Evolutionary conservation across 2,888 invertebrate genomes (phyloP).

Genomic region (Oscheius sp.): DNA sequence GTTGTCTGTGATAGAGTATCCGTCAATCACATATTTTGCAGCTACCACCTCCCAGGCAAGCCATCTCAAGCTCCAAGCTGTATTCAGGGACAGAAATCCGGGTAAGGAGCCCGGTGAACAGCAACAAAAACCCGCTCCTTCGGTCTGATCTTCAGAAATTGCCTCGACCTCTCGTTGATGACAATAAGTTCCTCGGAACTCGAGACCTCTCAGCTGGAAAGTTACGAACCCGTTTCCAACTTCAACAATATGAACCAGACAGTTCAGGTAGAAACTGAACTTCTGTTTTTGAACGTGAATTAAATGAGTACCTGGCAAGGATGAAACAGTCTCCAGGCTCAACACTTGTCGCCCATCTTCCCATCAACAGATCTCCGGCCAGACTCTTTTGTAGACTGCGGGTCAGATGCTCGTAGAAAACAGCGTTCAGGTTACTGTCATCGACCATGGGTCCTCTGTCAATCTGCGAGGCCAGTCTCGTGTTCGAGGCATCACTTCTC

Average conservation of each 20-base stretch:
- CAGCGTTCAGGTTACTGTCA: conserved; percentile 97
- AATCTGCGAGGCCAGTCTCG: conserved; percentile 87
- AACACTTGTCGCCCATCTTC: conserved; percentile 89
- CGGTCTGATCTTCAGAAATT: conserved; percentile 95
- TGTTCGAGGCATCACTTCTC: conserved; percentile 95
- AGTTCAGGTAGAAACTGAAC: conserved; percentile 90
- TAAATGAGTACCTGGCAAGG: conserved; percentile 80
- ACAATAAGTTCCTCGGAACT: conserved; percentile 96
- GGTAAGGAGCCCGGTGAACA: conserved; percentile 85
- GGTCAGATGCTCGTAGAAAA: conserved; percentile 98
- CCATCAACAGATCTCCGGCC: conserved; percentile 90
- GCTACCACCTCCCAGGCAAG: conserved; percentile 81
- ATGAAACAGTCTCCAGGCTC: conserved; percentile 98
- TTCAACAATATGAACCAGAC: conserved; percentile 95
- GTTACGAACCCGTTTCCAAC: conserved; percentile 96
- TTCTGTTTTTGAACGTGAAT: background rate
- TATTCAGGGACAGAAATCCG: conserved; percentile 90
- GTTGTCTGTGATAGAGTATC: conserved; percentile 97
- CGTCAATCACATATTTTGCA: conserved; percentile 96
- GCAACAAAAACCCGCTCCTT: conserved; percentile 92
- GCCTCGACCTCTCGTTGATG: conserved; percentile 98
- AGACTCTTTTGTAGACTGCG: conserved; percentile 84
- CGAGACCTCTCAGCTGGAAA: conserved; percentile 94
- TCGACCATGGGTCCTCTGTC: conserved; percentile 82
- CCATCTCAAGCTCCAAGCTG: conserved; percentile 90